Evolutionary conservation across 2,888 invertebrate species (phyloP), one percentile per base, ranked within the genome.

Genomic region (Mythimna pallens): DNA sequence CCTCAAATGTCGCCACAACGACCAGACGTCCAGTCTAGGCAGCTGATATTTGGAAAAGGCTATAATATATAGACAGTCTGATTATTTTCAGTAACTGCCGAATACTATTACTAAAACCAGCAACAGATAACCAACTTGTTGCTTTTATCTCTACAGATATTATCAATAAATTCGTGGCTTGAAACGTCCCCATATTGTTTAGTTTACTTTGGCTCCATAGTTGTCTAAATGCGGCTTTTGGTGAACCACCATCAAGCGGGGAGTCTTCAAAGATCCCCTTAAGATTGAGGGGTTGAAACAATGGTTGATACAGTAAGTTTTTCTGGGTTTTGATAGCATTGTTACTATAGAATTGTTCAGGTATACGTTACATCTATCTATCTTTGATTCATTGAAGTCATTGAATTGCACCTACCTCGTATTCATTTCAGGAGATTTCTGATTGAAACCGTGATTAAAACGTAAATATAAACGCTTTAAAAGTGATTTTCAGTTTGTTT

Each of bases 211-310:
- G 17, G 9, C 20, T 61, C 1, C 36, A 62, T 61, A 67, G 74
- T 78, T 69, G 66, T 52, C 25, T 72, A 58, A 78, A 82, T 47
- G 54, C 20, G 62, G 14, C 64, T 78, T 66, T 14, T 50, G 63
- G 73, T 64, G 9, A 64, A 67, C 79, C 73, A 10, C 52, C 14
- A 57, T 59, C 57, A 40, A 64, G 59, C 58, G 73, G 73, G 70
- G 40, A 43, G 78, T 78, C 78, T 77, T 61, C n/a, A 20, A 20
- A 66, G 57, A 55, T 55, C 57, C 61, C 58, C 17, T 63, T 65
- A 68, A 65, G 68, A 73, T 68, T 55, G 34, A 63, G 65, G 72
- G 79, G 82, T 64, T 72, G 59, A 61, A 47, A 76, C 81, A 81
- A 70, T 65, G 52, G 34, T 14, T 73, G 34, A 34, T 36, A 57